Base-by-base conservation (phyloP, 2,797 vertebrate genomes). In the Galaxias olidus region DNA sequence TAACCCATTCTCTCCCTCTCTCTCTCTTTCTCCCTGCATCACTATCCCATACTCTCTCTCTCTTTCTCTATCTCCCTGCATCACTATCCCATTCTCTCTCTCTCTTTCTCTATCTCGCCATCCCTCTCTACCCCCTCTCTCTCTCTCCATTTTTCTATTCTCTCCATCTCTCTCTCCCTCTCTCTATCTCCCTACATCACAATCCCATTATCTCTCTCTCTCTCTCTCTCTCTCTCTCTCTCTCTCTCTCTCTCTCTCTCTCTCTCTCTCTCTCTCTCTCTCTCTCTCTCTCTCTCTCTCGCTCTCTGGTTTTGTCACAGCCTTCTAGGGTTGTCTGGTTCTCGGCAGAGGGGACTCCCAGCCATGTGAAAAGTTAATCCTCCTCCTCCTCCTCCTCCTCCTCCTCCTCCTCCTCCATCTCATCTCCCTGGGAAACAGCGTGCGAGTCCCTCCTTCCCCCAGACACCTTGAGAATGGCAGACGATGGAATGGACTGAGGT, bases 311-410 rank as follows among this genome's bases (percentile, higher is more conserved):
- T 93, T 93, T 93, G 93, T 93, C 93, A 92, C 93, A 93, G 92
- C 91, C 89, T 89, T 93, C 91, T 92, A 87, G 85, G 88, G 90
- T 91, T 93, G 92, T 93, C 92, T 92, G 92, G 89, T 93, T 90
- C 90, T 93, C 93, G 93, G 90, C 93, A 89, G 88, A 78, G 76
- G 84, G 83, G 90, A 93, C 91, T 93, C 90, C 90, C 90, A 93
- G 90, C 92, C 92, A 93, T 93, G 92, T 93, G 92, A 93, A 93
- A 93, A 93, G 92, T 92, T 93, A 93, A 93, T 93, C 92, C 92
- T 92, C 92, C 85, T 87, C 84, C 84, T 84, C 84, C 86, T 86
- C 90, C 89, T 89, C 89, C 87, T 90, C 88, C 90, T 90, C 87
- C 69, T 78, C 77, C 75, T 84, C 86, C 90, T n/a, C n/a, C n/a